These are phyloP conservation scores for Paramisgurnus dabryanus DNA, from an alignment of 2,113 vertebrate genomes.

Conservation along the genomic window DNA sequence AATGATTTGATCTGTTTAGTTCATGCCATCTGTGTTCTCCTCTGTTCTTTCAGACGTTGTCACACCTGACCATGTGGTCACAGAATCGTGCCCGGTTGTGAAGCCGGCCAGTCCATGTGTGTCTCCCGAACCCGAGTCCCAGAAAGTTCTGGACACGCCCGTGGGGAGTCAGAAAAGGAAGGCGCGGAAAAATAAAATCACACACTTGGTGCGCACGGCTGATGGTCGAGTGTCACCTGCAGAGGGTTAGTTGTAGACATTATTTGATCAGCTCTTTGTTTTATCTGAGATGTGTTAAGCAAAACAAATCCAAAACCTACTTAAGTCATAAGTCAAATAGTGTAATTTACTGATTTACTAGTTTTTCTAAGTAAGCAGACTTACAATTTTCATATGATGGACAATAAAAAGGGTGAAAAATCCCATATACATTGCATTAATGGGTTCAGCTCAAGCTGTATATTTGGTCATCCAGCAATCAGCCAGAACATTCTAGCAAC, in stretches of 20 bases:
- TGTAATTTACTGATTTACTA: no score
- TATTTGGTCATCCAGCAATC: no score
- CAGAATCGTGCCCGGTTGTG: constrained; percentile 76
- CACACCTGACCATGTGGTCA: constrained; percentile 80
- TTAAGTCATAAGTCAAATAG: no score
- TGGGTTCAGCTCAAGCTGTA: no score
- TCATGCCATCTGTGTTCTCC: neutral
- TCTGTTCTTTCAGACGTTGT: constrained; percentile 65
- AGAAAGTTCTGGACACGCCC: constrained; percentile 82
- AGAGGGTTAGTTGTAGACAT: constrained; percentile 71
- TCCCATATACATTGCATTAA: no score
- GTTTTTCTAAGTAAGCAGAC: no score
- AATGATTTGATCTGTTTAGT: no score
- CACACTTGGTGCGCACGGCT: constrained; percentile 91
- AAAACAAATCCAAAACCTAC: no score
- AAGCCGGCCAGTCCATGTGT: constrained; percentile 75
- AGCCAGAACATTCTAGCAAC: no score
- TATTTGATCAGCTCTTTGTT: neutral
- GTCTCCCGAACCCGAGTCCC: constrained; percentile 79
- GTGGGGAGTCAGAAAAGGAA: constrained; percentile 99
- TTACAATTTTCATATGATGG: no score
- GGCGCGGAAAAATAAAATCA: constrained; percentile 97
- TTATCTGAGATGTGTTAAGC: neutral
- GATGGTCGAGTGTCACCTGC: constrained; percentile 90
- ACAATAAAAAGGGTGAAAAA: no score